A percentile compares a stretch with the other conserved stretches of the same genome.
Conservation (phyloP, 2,888 invertebrate species). For the Hyppa rectilinea region DNA sequence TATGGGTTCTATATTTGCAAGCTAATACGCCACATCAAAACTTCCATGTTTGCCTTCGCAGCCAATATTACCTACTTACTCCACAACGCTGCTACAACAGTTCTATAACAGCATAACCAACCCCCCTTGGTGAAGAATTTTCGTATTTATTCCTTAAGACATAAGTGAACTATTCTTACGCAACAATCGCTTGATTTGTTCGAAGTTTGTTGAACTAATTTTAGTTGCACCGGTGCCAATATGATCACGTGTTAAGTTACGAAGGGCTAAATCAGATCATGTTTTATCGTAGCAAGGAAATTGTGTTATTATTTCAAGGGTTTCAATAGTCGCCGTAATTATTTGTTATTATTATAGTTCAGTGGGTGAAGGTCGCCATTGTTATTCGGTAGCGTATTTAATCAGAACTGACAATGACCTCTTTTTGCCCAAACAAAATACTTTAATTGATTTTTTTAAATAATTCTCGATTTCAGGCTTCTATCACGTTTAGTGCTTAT, state of each 20-base stretch:
- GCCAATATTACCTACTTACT: conserved; percentile 82
- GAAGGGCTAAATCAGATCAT: conserved; percentile 77
- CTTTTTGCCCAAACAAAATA: conserved; percentile 23
- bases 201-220: conserved; percentile 43
- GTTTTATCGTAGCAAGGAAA: conserved; percentile 71
- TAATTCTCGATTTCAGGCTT: conserved; percentile 16
- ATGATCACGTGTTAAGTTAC: conserved; percentile 81
- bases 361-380: conserved; percentile 58
- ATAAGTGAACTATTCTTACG: conserved; percentile 38
- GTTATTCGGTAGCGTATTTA: conserved; percentile 35
- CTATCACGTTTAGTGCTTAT: conserved; percentile 50
- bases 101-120: conserved; percentile 62
- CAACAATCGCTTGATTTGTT: conserved; percentile 9
- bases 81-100: conserved; percentile 66
- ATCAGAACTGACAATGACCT: conserved; percentile 44
- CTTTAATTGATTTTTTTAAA: conserved; percentile 9
- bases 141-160: conserved; percentile 54
- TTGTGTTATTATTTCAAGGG: conserved; percentile 65
- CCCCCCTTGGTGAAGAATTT: conserved; percentile 52
- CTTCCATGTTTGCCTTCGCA: conserved; percentile 83
- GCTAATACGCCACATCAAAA: conserved; percentile 88
- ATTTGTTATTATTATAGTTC: conserved; percentile 32
- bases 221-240: conserved; percentile 72
- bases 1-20: conserved; percentile 90
- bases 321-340: conserved; percentile 35